phyloP scores from a whole-genome alignment of 2,113 vertebrate species.

The Struthidea cinerea region DNA sequence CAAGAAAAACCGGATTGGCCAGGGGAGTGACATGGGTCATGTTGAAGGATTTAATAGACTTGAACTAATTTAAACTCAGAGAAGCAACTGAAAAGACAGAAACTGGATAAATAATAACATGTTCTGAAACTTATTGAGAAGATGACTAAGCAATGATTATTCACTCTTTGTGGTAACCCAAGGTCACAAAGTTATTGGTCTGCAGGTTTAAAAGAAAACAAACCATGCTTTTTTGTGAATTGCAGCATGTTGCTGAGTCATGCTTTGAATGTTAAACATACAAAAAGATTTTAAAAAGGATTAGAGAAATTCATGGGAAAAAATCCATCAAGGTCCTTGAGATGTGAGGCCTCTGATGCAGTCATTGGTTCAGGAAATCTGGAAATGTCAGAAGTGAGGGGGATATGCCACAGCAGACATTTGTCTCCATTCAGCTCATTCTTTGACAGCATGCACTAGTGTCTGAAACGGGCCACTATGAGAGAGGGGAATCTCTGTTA shows the following conservation, averaged over 20 bases:
- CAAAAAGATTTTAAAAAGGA: background rate
- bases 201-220: background rate
- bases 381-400: background rate
- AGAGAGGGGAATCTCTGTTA: background rate
- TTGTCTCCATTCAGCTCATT: background rate
- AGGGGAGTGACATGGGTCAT: background rate
- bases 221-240: background rate
- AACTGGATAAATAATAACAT: background rate
- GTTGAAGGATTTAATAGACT: background rate
- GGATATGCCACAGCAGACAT: background rate
- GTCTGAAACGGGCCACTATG: background rate
- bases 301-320: background rate
- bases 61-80: background rate
- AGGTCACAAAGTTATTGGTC: background rate
- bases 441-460: background rate
- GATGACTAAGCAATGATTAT: background rate
- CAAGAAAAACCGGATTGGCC: background rate
- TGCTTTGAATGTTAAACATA: background rate
- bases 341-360: background rate
- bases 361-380: background rate
- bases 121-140: background rate
- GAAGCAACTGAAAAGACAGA: background rate
- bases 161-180: background rate
- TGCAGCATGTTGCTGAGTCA: background rate
- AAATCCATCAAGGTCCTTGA: background rate